These are phyloP conservation scores for Acipenser ruthenus DNA, from an alignment of 2,797 vertebrate genomes.

Conservation along the genomic window DNA sequence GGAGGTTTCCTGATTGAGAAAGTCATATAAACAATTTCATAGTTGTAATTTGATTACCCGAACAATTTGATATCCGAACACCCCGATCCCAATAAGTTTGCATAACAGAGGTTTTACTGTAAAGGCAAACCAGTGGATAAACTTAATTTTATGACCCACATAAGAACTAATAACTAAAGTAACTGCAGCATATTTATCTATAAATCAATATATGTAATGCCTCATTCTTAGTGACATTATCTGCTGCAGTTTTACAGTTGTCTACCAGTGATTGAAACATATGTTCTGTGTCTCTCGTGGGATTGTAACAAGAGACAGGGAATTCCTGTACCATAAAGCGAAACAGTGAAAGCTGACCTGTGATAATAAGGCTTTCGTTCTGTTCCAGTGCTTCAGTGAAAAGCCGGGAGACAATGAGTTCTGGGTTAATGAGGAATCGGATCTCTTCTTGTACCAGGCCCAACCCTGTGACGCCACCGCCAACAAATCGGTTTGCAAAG, in stretches of 20 bases:
- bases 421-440: slow-evolving; percentile 87
- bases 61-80: too few relatives aligned
- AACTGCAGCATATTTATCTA: not conserved
- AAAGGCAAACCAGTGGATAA: too few relatives aligned
- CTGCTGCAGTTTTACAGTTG: too few relatives aligned
- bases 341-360: slow-evolving; percentile 61
- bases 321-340: not conserved
- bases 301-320: not conserved
- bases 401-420: slow-evolving; percentile 83
- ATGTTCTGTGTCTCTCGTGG: too few relatives aligned
- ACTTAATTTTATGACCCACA: too few relatives aligned
- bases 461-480: slow-evolving; percentile 79
- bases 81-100: too few relatives aligned
- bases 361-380: slow-evolving; percentile 89
- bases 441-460: slow-evolving; percentile 95
- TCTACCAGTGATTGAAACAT: too few relatives aligned
- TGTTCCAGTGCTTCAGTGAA: slow-evolving; percentile 85
- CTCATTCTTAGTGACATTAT: not conserved
- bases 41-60: too few relatives aligned
- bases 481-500: slow-evolving; percentile 88
- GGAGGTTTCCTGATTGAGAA: too few relatives aligned
- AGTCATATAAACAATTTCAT: too few relatives aligned
- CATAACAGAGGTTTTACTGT: too few relatives aligned
- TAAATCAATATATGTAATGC: not conserved
- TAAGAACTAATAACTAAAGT: too few relatives aligned